Conservation (phyloP, 2,113 vertebrate species). For the Cyrtonyx montezumae region DNA sequence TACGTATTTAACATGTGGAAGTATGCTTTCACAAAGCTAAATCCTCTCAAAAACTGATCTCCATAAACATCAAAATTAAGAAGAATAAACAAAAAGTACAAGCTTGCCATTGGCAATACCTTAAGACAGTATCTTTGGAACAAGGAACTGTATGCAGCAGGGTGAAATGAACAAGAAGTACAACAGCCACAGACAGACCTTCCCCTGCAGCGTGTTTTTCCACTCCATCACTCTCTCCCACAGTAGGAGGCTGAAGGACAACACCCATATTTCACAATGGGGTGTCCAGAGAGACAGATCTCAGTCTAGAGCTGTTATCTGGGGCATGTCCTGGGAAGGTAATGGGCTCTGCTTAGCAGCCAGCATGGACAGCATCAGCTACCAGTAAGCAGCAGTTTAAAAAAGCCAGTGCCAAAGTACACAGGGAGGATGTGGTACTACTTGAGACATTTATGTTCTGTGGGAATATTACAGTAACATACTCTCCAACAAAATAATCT, state of each 20-base stretch:
- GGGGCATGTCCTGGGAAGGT: neutral
- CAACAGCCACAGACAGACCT: neutral
- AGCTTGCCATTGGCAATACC: neutral
- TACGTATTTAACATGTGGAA: neutral
- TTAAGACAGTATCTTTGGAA: neutral
- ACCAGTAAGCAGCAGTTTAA: conserved; percentile 8
- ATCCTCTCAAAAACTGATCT: neutral
- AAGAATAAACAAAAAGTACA: neutral
- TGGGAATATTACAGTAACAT: conserved; percentile 41
- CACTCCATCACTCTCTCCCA: neutral
- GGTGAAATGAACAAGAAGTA: neutral
- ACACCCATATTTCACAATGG: neutral
- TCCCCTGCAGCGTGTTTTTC: neutral
- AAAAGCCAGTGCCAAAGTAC: conserved; percentile 37
- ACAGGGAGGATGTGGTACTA: conserved; percentile 5
- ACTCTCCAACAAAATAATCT: conserved; percentile 43
- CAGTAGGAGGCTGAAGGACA: neutral
- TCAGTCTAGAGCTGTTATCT: neutral
- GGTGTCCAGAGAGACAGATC: neutral
- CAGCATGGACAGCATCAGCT: neutral
- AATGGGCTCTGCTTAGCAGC: neutral
- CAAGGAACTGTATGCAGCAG: neutral
- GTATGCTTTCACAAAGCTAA: neutral
- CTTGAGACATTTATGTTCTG: neutral
- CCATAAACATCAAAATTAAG: neutral